A percentile compares a stretch with the other conserved stretches of the same genome.
phyloP scores from a whole-genome alignment of 2,888 invertebrate species.

The Cyclophora albipunctata region DNA sequence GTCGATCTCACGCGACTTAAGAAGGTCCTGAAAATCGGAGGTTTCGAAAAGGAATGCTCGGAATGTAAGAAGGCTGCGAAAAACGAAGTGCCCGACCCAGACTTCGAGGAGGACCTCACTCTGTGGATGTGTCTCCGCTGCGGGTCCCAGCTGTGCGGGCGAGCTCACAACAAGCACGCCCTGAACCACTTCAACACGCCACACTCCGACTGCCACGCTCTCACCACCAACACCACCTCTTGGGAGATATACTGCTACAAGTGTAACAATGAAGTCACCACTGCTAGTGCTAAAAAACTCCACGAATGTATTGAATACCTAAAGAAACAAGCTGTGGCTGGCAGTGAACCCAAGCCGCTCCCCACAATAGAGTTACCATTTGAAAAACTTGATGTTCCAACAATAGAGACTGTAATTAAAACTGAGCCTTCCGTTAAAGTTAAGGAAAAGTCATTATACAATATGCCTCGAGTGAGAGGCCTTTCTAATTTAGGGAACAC shows the following conservation, averaged over 20 bases:
- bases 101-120: conserved; percentile 68
- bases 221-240: conserved; percentile 81
- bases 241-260: conserved; percentile 88
- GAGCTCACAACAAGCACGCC: conserved; percentile 81
- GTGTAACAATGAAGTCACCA: conserved; percentile 82
- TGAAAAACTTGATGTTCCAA: conserved; percentile 40
- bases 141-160: conserved; percentile 85
- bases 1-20: conserved; percentile 78
- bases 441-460: conserved; percentile 50
- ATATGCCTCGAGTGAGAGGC: conserved; percentile 81
- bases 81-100: conserved; percentile 54
- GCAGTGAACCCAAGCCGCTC: conserved; percentile 40
- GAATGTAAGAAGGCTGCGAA: conserved; percentile 73
- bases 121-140: conserved; percentile 90
- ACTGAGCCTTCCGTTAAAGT: conserved; percentile 35
- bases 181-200: conserved; percentile 83
- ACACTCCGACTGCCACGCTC: conserved; percentile 83
- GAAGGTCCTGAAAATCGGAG: conserved; percentile 70
- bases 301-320: conserved; percentile 84
- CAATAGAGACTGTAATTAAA: conserved; percentile 37
- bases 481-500: conserved; percentile 95
- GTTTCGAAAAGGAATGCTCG: conserved; percentile 73
- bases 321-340: conserved; percentile 70
- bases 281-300: conserved; percentile 78
- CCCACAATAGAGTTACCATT: conserved; percentile 54